These are phyloP conservation scores for Benitochromis conjunctus DNA, from an alignment of 2,113 vertebrate species.

Conservation along the genomic window DNA sequence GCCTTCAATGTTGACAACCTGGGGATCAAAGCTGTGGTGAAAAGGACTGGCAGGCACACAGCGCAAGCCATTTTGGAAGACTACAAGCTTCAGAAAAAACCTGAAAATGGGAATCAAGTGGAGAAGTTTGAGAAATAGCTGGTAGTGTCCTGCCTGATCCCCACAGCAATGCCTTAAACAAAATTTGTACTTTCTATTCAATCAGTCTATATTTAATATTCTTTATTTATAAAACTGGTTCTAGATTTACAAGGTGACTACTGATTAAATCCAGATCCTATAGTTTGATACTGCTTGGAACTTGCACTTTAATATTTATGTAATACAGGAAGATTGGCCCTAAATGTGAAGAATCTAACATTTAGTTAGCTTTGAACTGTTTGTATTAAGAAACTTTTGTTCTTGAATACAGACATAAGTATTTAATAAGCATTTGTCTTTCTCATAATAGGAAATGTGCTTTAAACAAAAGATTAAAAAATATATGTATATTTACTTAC, in stretches of 20 bases:
- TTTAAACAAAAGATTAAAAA: neutral
- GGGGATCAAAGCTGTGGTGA: conserved; percentile 92
- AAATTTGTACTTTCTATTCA: conserved; percentile 27
- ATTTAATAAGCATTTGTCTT: neutral
- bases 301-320: conserved; percentile 55
- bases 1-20: conserved; percentile 95
- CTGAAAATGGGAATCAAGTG: conserved; percentile 42
- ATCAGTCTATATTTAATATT: conserved; percentile 42
- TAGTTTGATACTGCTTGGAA: conserved; percentile 21
- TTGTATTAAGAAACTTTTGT: neutral
- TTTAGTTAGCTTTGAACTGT: neutral
- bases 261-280: conserved; percentile 16
- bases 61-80: conserved; percentile 87
- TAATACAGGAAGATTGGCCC: neutral
- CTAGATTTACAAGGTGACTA: conserved; percentile 22
- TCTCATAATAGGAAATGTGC: neutral
- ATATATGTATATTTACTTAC: neutral
- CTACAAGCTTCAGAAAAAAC: conserved; percentile 78
- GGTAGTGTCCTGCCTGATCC: neutral
- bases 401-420: neutral
- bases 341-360: neutral
- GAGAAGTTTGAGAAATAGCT: conserved; percentile 54
- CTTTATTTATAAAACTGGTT: conserved; percentile 37
- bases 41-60: conserved; percentile 89
- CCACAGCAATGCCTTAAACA: conserved; percentile 49